A percentile compares a stretch with the other conserved stretches of the same genome.
Conservation (phyloP, 1,140 invertebrate genomes). For the Amyelois transitella region DNA sequence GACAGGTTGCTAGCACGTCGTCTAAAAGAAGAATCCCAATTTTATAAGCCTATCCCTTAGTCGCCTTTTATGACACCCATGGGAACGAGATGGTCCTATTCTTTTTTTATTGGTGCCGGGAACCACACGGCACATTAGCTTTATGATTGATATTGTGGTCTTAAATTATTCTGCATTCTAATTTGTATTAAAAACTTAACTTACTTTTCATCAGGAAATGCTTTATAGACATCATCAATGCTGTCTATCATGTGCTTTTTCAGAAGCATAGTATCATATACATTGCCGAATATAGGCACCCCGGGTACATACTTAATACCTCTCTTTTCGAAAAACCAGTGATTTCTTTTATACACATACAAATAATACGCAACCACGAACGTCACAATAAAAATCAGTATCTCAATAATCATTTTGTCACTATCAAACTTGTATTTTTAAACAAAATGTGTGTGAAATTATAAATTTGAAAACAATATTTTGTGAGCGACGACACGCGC, state of each 20-base stretch:
- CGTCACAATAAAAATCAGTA: conserved; percentile 37
- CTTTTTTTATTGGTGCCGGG: no score
- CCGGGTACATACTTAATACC: conserved; percentile 39
- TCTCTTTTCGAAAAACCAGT: conserved; percentile 26
- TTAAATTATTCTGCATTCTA: not conserved
- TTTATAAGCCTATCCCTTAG: no score
- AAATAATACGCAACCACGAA: conserved; percentile 24
- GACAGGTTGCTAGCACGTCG: no score
- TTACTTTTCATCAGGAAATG: conserved; percentile 51
- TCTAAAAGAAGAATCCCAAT: no score
- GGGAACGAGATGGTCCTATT: no score
- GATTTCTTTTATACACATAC: conserved; percentile 26
- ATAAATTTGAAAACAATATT: no score
- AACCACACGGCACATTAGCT: no score
- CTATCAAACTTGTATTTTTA: not conserved
- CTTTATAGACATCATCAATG: conserved; percentile 33
- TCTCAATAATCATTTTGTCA: conserved; percentile 35
- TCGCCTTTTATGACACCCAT: no score
- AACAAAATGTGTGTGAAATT: not conserved
- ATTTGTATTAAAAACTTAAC: not conserved
- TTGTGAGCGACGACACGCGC: no score
- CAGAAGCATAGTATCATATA: conserved; percentile 21
- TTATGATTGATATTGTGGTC: not conserved
- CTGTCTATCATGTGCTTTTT: conserved; percentile 36
- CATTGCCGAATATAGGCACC: conserved; percentile 45